Percentiles rank a stretch among this genome's conserved stretches.
These are phyloP conservation scores for Melanerpes formicivorus DNA, from an alignment of 2,113 vertebrate species.

Conservation along the genomic window DNA sequence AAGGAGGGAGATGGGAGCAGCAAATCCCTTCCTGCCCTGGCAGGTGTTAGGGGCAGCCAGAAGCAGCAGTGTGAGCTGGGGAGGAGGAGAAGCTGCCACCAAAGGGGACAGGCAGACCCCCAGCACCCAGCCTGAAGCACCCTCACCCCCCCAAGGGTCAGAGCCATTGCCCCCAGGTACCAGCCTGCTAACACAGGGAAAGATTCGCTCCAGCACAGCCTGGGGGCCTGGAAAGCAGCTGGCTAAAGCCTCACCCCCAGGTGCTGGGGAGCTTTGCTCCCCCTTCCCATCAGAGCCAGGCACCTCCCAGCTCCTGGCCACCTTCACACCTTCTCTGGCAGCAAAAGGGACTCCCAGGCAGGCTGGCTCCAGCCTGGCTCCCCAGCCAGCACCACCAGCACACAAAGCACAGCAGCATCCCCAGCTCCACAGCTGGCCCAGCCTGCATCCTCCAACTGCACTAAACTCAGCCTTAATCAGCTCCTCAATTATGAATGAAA, in stretches of 20 bases:
- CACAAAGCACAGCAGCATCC: background rate
- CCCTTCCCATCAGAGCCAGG: fast-evolving
- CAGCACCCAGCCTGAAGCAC: background rate
- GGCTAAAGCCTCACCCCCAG: background rate
- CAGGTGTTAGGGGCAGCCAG: background rate
- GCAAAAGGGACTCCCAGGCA: background rate
- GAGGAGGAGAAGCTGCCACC: background rate
- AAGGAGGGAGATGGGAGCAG: background rate
- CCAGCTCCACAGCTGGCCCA: background rate
- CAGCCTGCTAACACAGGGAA: fast-evolving
- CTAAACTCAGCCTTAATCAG: background rate
- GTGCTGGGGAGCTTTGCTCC: background rate
- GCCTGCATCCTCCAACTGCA: fast-evolving
- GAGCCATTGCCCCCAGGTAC: no score
- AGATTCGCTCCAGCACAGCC: fast-evolving
- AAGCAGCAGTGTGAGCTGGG: background rate
- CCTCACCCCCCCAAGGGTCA: background rate
- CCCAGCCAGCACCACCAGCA: background rate
- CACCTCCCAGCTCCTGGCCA: background rate
- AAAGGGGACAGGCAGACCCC: background rate
- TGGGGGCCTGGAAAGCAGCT: background rate
- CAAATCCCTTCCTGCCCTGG: background rate
- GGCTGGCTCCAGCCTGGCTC: background rate
- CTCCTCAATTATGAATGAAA: background rate
- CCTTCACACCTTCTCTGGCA: background rate